Conservation (phyloP, 2,888 invertebrate genomes). For the Trachelus troglodyta region DNA sequence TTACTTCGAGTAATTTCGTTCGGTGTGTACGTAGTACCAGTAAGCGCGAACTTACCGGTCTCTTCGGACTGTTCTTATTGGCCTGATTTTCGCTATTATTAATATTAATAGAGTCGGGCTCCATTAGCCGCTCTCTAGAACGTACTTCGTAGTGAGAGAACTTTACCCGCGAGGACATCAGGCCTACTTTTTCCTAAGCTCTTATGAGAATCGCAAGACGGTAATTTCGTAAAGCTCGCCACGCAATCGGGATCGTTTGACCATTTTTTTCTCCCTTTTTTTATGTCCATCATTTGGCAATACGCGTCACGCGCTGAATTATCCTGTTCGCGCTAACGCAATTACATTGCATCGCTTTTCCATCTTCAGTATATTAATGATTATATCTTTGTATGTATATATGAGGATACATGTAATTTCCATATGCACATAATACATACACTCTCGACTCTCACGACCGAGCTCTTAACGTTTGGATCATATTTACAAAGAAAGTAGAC, state of each 20-base stretch:
- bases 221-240: neutral
- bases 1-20: neutral
- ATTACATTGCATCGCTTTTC: neutral
- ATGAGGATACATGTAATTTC: neutral
- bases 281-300: neutral
- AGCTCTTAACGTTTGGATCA: neutral
- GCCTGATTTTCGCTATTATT: conserved; percentile 52
- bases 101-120: conserved; percentile 48
- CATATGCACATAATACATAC: neutral
- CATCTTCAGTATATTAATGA: neutral
- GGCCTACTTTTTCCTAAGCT: conserved; percentile 28
- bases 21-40: neutral
- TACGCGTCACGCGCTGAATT: neutral
- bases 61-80: conserved; percentile 43
- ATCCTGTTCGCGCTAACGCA: neutral
- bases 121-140: conserved; percentile 40
- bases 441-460: neutral
- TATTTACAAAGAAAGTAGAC: neutral
- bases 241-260: neutral
- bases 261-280: neutral
- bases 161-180: conserved; percentile 28
- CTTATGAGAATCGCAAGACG: conserved; percentile 22
- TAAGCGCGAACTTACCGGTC: conserved; percentile 26
- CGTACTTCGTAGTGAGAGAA: conserved; percentile 13
- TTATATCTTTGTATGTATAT: neutral